Evolutionary conservation across 2,888 invertebrate species (phyloP).

Genomic region (Sinhomidia bicolor): DNA sequence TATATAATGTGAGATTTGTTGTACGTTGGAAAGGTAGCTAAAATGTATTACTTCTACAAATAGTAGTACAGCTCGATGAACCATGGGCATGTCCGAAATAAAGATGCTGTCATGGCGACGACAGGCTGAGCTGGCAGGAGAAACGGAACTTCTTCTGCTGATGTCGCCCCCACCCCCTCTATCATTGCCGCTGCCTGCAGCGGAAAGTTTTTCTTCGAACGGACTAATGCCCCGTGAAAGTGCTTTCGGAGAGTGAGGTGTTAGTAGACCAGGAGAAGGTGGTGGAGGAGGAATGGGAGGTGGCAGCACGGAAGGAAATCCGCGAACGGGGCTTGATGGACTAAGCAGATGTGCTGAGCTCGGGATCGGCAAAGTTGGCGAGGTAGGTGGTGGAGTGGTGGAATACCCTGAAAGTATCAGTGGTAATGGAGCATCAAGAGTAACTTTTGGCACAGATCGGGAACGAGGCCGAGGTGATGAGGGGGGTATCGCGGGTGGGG

Average conservation of each 20-base stretch:
- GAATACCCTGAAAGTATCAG: constrained; percentile 81
- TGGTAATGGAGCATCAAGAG: constrained; percentile 82
- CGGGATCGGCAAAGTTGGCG: constrained; percentile 78
- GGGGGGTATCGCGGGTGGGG: constrained; percentile 80
- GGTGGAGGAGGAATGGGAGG: constrained; percentile 79
- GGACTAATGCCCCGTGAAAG: constrained; percentile 77
- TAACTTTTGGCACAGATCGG: constrained; percentile 83
- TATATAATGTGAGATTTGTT: not conserved
- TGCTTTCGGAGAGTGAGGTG: constrained; percentile 80
- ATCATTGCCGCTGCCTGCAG: constrained; percentile 68
- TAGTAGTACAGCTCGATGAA: constrained; percentile 82
- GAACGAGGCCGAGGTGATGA: constrained; percentile 82
- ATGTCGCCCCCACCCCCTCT: constrained; percentile 78
- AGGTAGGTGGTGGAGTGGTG: constrained; percentile 77
- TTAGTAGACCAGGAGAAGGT: constrained; percentile 78
- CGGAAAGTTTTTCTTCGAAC: constrained; percentile 76
- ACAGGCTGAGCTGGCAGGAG: constrained; percentile 81
- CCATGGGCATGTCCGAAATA: constrained; percentile 81
- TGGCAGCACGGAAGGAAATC: constrained; percentile 80
- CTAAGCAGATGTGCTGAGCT: constrained; percentile 79
- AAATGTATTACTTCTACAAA: constrained; percentile 81
- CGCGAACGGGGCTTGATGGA: constrained; percentile 80
- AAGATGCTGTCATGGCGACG: constrained; percentile 82
- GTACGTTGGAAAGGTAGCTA: too few species aligned
- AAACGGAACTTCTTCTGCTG: constrained; percentile 81